Base-by-base conservation (phyloP, 2,888 invertebrate genomes). In the Hyposoter didymator region DNA sequence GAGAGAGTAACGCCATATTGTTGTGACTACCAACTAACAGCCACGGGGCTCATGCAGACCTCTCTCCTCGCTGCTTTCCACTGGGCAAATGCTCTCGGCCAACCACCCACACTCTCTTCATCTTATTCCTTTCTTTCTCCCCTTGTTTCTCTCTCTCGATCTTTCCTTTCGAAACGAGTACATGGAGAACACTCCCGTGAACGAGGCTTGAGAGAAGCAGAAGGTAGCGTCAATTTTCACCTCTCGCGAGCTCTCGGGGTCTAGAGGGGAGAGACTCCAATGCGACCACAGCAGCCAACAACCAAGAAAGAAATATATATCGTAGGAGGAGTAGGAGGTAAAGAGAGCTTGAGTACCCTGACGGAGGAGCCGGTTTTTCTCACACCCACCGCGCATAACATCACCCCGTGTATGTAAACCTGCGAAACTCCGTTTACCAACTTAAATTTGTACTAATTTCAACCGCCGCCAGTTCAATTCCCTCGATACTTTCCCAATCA, bases 1-100 rank as follows among this genome's bases (percentile, higher is more conserved):
- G 19, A 59, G 79, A 82, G 80, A 78, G 76, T 67, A 74, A 85
- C 82, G 90, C 90, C 91, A 89, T 90, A 90, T 89, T 90, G 91
- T 91, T 90, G 89, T 87, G 89, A 89, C 91, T 90, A 88, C 88
- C 73, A 82, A 88, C 79, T 70, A 76, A 79, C 78, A 81, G 78
- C 80, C 84, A 75, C 84, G 76, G 81, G 80, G 75, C 78, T 78
- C 73, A 73, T 69, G 66, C 2, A 49, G 22, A 39, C 43, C 64
- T 62, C 64, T 62, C 59, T 55, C 74, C 69, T 49, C 66, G 67
- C 74, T 74, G 67, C 69, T 78, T 28, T 82, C 45, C 79, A 35
- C 76, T 28, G 45, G 52, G 78, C 74, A 85, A 78, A 76, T 59
- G 49, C 84, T 82, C 78, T 78, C 70, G 82, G 78, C 66, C 74